Base-by-base conservation (phyloP, 2,113 vertebrate species). In the Columbina picui region DNA sequence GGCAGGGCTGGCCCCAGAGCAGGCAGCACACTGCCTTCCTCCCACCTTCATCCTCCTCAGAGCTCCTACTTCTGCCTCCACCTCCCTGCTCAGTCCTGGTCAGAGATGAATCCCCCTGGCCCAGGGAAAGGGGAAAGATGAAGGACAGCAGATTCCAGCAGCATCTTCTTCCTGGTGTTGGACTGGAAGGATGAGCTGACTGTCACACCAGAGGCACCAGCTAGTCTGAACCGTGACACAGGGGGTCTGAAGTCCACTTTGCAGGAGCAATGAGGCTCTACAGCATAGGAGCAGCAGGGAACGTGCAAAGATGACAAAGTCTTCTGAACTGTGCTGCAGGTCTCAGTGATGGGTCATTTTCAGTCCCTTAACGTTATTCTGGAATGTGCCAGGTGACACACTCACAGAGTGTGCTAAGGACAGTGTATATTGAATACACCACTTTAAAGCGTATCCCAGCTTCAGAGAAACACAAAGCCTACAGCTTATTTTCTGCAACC, bases 211-310 rank as follows among this genome's bases (percentile, higher is more conserved):
- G 3, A 1, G 15, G 26, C 43, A 57, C 12, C 7, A 43, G 15
- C 38, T 12, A 5, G 8, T 26, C 39, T 43, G 47, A 49, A 5
- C 49, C 0, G 2, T 17, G 81, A 29, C 64, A 5, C 0, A 0
- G 14, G 11, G 53, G 29, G 30, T 3, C 67, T 55, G 36, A 20
- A 18, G 21, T 29, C 29, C 52, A 4, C 41, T 61, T 34, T 43
- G 85, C 29, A 63, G 59, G 7, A 32, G 19, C 3, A 14, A 12
- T 21, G 38, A 45, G 18, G 61, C 25, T 45, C 18, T 59, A 1
- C 0, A 0, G 38, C 2, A 14, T 1, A 0, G 8, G 20, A 32
- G 68, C 63, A 60, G 12, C 29, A 26, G 18, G 5, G n/a, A 10
- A 14, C 19, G 6, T 29, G 26, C 52, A 29, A 19, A 90, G 45